Conservation (phyloP, 1,140 invertebrate genomes). For the Drepana arcuata region DNA sequence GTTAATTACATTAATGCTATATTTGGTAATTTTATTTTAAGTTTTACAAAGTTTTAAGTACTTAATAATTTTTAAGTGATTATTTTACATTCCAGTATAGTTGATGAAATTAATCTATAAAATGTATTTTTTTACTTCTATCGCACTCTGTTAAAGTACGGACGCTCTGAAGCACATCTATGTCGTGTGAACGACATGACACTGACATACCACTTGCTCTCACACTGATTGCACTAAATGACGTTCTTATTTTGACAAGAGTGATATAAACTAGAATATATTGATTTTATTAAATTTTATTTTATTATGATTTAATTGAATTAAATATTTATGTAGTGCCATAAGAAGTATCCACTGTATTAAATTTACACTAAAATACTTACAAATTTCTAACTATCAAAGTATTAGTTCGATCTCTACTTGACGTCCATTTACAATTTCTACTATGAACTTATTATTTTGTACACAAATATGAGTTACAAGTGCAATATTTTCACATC, state of each 20-base stretch:
- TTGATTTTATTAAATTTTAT: background rate
- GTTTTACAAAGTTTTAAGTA: too few relatives aligned
- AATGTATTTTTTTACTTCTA: background rate
- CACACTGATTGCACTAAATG: background rate
- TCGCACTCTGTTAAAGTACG: too few relatives aligned
- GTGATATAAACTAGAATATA: background rate
- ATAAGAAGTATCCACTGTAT: too few relatives aligned
- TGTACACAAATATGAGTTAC: background rate
- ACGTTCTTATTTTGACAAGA: background rate
- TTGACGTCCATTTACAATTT: background rate
- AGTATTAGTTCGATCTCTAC: background rate
- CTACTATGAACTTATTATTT: background rate
- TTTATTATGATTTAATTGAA: background rate
- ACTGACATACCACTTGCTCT: too few relatives aligned
- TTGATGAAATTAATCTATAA: too few relatives aligned
- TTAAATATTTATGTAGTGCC: background rate
- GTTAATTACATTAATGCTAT: too few relatives aligned
- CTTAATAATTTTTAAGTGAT: too few relatives aligned
- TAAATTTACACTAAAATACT: background rate
- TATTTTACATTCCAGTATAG: too few relatives aligned
- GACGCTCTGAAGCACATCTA: too few relatives aligned
- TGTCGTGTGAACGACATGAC: too few relatives aligned
- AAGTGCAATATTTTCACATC: background rate
- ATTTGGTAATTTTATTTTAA: too few relatives aligned
- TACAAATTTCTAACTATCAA: background rate